Conservation (phyloP, 2,888 invertebrate genomes). For the Athrips mouffetella region DNA sequence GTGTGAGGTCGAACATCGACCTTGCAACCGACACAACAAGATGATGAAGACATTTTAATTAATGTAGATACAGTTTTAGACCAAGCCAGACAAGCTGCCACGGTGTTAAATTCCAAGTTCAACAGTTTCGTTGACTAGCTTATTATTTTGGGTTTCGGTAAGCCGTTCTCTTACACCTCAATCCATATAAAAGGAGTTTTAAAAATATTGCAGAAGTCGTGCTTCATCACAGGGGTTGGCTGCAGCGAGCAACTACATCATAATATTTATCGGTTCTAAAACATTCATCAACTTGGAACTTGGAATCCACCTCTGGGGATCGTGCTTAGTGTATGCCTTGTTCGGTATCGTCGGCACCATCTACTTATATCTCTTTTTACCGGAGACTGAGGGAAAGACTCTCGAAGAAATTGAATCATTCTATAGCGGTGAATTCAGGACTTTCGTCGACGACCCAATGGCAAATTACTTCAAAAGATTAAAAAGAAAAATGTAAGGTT, state of each 20-base stretch:
- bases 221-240: conserved; percentile 73
- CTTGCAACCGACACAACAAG: no score
- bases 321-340: conserved; percentile 68
- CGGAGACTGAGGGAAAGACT: conserved; percentile 76
- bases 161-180: no score
- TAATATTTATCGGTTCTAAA: conserved; percentile 74
- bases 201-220: conserved; percentile 58
- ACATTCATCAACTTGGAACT: conserved; percentile 71
- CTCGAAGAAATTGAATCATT: conserved; percentile 72
- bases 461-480: conserved; percentile 54
- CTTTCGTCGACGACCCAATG: conserved; percentile 64
- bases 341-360: conserved; percentile 66
- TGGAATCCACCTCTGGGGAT: conserved; percentile 61
- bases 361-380: conserved; percentile 71
- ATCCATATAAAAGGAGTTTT: neutral
- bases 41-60: no score
- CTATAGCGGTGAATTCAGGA: conserved; percentile 54
- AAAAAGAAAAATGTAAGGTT: conserved; percentile 35
- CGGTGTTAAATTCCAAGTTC: no score
- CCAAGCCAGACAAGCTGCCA: no score
- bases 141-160: no score
- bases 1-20: no score
- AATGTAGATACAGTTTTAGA: no score
- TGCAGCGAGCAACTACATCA: conserved; percentile 73
- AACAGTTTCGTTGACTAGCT: no score